Evolutionary conservation across 1,140 invertebrate genomes (phyloP).

Genomic region (Harpegnathos saltator): DNA sequence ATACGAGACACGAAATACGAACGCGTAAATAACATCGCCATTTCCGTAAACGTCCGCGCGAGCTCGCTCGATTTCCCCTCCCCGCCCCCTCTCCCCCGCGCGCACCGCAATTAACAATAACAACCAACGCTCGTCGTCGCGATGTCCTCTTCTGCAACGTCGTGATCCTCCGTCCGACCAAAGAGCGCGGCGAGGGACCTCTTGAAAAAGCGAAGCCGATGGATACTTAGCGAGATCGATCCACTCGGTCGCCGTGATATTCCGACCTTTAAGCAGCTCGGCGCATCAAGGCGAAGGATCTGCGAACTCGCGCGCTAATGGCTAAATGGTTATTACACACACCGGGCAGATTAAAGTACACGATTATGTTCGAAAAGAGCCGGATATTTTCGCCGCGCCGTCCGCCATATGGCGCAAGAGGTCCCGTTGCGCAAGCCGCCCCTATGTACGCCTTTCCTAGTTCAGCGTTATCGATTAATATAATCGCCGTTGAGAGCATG

Average conservation of each 20-base stretch:
- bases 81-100: too few species aligned
- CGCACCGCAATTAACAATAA: background rate
- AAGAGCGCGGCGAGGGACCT: too few species aligned
- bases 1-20: slow-evolving; percentile 22
- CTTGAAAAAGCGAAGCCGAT: too few species aligned
- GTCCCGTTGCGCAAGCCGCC: background rate
- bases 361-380: background rate
- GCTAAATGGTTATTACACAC: too few species aligned
- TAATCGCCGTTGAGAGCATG: background rate
- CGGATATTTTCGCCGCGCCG: background rate
- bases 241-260: too few species aligned
- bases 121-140: background rate
- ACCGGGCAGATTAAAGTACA: background rate
- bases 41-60: background rate
- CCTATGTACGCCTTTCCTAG: too few species aligned
- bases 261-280: too few species aligned
- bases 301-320: background rate
- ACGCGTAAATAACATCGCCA: slow-evolving; percentile 4
- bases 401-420: slow-evolving; percentile 30
- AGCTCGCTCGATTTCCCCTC: background rate
- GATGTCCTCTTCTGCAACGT: background rate
- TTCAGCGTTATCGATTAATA: slow-evolving; percentile 26
- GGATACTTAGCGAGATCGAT: too few species aligned
- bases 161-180: background rate
- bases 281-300: background rate